Base-by-base conservation (phyloP, 1,140 invertebrate species). In the Ceratina australensis region DNA sequence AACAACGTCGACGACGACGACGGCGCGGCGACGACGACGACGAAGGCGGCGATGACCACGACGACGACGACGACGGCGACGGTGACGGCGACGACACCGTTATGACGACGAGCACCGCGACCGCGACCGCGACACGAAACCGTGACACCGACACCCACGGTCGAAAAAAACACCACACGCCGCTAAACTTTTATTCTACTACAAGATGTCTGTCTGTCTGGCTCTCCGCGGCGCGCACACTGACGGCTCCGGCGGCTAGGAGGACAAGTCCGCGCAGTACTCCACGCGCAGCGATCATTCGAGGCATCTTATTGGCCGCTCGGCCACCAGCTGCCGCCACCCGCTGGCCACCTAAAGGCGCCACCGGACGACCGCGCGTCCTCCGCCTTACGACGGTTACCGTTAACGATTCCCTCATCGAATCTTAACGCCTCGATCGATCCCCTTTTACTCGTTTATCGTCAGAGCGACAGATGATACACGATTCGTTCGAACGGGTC, bases 121-220 rank as follows among this genome's bases (percentile, higher is more conserved):
- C 57, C 67, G 83, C 73, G 81, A 87, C 86, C 84, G 81, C 78
- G 86, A 88, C 83, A 76, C 85, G 84, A 73, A 80, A 80, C 81
- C 82, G 83, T 80, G 83, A 84, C 81, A 84, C 83, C 83, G 85
- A 88, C 87, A 88, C 86, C 82, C 87, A 88, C 88, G 87, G 87
- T 86, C 82, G 84, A 89, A 54, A 75, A n/a, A 69, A 79, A 87
- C 86, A 42, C 33, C 33, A 42, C 87, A 88, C 87, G 87, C 87
- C 88, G 89, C 90, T 90, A 90, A 89, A 89, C 33, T 42, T 42
- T 42, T n/a, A n/a, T 88, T 90, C 89, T 89, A 90, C 89, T 88
- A 90, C 90, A 91, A 91, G 89, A 91, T 91, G 90, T 91, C 90
- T 87, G 88, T 88, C 87, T 85, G 72, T 80, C 81, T 82, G 80